phyloP scores from a whole-genome alignment of 2,113 vertebrate genomes.

The Microcebus griseorufus region DNA sequence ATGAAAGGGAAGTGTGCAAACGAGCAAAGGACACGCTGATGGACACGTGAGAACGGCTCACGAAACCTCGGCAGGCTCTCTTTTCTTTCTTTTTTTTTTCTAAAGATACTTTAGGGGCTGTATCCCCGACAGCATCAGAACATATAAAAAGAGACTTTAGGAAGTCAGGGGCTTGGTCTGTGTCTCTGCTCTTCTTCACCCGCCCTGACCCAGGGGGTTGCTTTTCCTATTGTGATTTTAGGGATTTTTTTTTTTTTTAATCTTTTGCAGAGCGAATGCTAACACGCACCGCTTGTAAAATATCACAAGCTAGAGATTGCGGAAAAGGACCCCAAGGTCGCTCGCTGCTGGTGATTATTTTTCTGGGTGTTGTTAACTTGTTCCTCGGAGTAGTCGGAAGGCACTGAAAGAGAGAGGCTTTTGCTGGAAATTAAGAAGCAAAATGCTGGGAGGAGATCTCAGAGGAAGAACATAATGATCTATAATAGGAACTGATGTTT shows the following conservation, averaged over 20 bases:
- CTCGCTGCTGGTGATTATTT: constrained; percentile 45
- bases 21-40: not conserved
- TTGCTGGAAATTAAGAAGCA: constrained; percentile 62
- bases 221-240: constrained; percentile 28
- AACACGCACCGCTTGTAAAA: constrained; percentile 34
- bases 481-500: constrained; percentile 45
- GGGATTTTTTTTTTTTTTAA: no score
- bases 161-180: not conserved
- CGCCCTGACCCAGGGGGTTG: not conserved
- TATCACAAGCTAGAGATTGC: constrained; percentile 24
- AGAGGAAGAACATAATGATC: constrained; percentile 42
- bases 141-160: not conserved
- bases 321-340: constrained; percentile 19
- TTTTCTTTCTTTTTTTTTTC: not conserved
- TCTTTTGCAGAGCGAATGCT: not conserved
- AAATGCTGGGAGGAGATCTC: constrained; percentile 48
- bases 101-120: not conserved
- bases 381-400: constrained; percentile 33
- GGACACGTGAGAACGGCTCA: not conserved
- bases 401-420: constrained; percentile 4
- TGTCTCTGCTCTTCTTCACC: not conserved
- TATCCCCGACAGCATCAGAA: not conserved
- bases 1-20: not conserved
- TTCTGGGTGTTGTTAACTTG: constrained; percentile 64
- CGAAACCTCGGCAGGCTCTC: not conserved